Percentiles rank a stretch among this genome's conserved stretches.
These are phyloP conservation scores for Thomomys bottae DNA, from an alignment of 2,113 vertebrate species.

Conservation along the genomic window DNA sequence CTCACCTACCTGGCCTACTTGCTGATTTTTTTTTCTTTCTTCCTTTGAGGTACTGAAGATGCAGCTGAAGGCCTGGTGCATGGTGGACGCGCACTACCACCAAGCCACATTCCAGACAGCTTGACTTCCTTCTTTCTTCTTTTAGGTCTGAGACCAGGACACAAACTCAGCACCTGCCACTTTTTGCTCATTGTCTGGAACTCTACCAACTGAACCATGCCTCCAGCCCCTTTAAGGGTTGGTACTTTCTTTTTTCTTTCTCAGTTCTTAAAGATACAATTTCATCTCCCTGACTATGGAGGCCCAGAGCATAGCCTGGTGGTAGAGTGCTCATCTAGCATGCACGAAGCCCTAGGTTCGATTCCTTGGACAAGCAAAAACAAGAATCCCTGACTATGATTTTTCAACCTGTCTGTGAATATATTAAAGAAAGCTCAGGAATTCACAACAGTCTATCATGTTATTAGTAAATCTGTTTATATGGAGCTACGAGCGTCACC, in stretches of 20 bases:
- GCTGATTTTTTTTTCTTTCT: neutral
- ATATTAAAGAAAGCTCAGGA: conserved; percentile 21
- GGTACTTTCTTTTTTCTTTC: too few species aligned
- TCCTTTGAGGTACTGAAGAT: neutral
- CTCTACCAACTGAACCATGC: too few species aligned
- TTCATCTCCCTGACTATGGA: conserved; percentile 5
- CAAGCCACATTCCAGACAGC: neutral
- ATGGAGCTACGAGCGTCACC: neutral
- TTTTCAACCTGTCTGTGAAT: conserved; percentile 38
- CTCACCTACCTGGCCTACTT: neutral
- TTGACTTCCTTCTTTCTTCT: neutral
- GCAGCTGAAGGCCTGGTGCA: neutral
- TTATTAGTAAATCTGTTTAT: neutral
- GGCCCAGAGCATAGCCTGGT: too few species aligned
- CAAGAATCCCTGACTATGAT: neutral
- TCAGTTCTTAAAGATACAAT: conserved; percentile 2
- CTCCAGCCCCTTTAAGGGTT: too few species aligned
- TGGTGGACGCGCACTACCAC: neutral
- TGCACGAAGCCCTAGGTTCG: too few species aligned
- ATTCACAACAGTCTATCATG: neutral
- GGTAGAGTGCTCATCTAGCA: too few species aligned
- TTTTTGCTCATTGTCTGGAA: too few species aligned
- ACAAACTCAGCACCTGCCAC: too few species aligned
- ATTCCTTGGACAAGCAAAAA: too few species aligned
- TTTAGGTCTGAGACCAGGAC: too few species aligned